Evolutionary conservation across 2,797 vertebrate genomes (phyloP).

Genomic region (Lophius americanus): DNA sequence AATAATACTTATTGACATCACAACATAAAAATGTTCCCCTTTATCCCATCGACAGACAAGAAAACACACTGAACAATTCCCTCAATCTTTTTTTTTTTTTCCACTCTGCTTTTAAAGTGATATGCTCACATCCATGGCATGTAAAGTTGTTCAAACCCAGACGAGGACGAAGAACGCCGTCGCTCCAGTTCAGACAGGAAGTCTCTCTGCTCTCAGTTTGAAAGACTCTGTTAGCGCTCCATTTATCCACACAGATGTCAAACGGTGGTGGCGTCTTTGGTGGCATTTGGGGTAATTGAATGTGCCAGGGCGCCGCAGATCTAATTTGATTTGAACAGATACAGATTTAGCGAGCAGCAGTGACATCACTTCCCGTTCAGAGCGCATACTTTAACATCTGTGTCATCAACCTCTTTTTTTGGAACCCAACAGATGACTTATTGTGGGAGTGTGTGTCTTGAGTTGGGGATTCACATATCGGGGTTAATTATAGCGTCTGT

Average conservation of each 20-base stretch:
- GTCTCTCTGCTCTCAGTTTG: conserved; percentile 33
- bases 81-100: background rate
- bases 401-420: conserved; percentile 73
- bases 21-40: background rate
- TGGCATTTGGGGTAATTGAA: conserved; percentile 76
- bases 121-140: conserved; percentile 41
- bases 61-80: background rate
- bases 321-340: conserved; percentile 81
- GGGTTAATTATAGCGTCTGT: conserved; percentile 58
- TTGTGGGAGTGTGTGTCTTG: conserved; percentile 62
- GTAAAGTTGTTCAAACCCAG: conserved; percentile 31
- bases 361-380: conserved; percentile 80
- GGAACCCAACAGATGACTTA: conserved; percentile 79
- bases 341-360: conserved; percentile 70
- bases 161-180: conserved; percentile 44
- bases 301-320: conserved; percentile 73
- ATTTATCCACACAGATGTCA: conserved; percentile 65
- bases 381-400: conserved; percentile 72
- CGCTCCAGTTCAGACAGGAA: conserved; percentile 51
- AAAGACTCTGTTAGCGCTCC: conserved; percentile 58
- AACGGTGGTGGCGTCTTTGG: conserved; percentile 58
- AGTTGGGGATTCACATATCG: conserved; percentile 35
- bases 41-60: background rate
- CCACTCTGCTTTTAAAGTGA: background rate
- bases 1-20: background rate